Evolutionary conservation across 2,797 vertebrate species (phyloP).

Genomic region (Onychomys torridus): DNA sequence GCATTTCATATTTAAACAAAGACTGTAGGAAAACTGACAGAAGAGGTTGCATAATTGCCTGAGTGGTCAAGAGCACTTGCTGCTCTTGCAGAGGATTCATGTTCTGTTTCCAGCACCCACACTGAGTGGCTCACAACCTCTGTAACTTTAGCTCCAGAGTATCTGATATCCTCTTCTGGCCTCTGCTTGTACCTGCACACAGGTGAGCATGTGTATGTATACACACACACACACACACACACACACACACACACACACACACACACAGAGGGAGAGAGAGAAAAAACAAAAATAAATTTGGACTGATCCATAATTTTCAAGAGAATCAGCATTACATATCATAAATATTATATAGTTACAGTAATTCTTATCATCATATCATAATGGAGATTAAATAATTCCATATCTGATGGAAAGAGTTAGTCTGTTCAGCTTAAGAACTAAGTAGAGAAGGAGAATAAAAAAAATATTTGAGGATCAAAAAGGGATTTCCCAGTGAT

Average conservation of each 20-base stretch:
- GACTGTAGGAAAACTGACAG: background rate
- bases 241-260: background rate
- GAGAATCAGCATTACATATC: background rate
- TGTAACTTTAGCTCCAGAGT: background rate
- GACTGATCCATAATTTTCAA: background rate
- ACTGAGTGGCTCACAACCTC: background rate
- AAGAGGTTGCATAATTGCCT: background rate
- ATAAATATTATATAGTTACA: background rate
- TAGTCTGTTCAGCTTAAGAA: background rate
- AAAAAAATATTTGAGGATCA: background rate
- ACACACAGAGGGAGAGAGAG: too few species aligned
- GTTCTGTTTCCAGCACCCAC: background rate
- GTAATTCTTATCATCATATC: background rate
- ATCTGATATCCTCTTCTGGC: background rate
- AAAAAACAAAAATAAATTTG: too few species aligned
- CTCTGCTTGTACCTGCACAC: background rate
- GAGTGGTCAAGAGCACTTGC: background rate
- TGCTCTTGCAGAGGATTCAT: background rate
- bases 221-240: background rate
- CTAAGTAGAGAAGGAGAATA: background rate
- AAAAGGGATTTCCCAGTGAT: background rate
- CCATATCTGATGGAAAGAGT: background rate
- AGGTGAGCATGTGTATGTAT: background rate
- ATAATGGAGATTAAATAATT: background rate
- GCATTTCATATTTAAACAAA: background rate